Percentiles rank a stretch among this genome's conserved stretches.
Conservation (phyloP, 64 coral and sea anemone species). For the Stichodactyla mertensii region DNA sequence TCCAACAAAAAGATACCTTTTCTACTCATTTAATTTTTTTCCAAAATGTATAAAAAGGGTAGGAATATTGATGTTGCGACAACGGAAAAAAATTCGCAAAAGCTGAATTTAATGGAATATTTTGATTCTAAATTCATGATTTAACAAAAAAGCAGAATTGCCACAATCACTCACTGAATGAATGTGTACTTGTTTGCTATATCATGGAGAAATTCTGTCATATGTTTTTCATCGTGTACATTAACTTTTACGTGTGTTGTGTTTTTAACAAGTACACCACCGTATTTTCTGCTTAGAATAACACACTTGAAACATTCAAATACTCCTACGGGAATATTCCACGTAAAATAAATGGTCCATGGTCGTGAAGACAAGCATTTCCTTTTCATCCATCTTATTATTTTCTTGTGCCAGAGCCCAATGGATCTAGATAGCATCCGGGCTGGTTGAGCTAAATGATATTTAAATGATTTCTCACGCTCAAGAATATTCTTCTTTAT, state of each 20-base stretch:
- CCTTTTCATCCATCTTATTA: conserved; percentile 15
- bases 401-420: background rate
- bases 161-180: too few species aligned
- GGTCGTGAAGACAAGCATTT: conserved; percentile 11
- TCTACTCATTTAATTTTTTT: too few species aligned
- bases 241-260: conserved; percentile 21
- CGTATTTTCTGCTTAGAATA: background rate
- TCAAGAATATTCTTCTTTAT: conserved; percentile 38
- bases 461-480: conserved; percentile 26
- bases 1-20: too few species aligned
- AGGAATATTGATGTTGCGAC: too few species aligned
- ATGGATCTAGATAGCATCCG: conserved; percentile 22
- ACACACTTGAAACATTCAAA: conserved; percentile 8
- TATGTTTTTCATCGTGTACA: background rate
- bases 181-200: conserved; percentile 28
- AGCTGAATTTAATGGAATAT: too few species aligned
- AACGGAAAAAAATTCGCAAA: too few species aligned
- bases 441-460: conserved; percentile 30
- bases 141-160: too few species aligned
- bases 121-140: too few species aligned
- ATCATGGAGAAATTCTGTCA: conserved; percentile 3
- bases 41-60: too few species aligned
- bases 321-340: conserved; percentile 16
- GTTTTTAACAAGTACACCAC: background rate
- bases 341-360: conserved; percentile 20